Conservation (phyloP, 2,888 invertebrate genomes). For the Parascotia fuliginaria region DNA sequence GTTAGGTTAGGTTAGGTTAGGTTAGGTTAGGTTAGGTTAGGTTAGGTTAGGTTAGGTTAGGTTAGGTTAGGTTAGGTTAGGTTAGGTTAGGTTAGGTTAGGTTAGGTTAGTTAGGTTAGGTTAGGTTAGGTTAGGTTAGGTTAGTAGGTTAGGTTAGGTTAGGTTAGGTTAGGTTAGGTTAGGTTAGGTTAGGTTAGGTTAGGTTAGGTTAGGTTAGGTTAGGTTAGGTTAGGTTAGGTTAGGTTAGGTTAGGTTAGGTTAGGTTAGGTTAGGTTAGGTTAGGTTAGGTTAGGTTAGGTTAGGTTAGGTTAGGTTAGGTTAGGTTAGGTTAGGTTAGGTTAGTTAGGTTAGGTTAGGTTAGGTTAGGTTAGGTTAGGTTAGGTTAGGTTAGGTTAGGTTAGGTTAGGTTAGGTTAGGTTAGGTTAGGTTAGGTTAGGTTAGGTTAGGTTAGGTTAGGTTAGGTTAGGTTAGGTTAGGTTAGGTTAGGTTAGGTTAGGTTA, state of each 20-base stretch:
- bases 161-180: constrained; percentile 29
- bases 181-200: constrained; percentile 30
- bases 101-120: constrained; percentile 24
- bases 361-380: neutral
- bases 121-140: constrained; percentile 27
- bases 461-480: constrained; percentile 5
- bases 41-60: constrained; percentile 22
- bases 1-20: constrained; percentile 25
- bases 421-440: constrained; percentile 7
- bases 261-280: constrained; percentile 13
- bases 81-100: constrained; percentile 25
- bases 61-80: constrained; percentile 22
- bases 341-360: neutral
- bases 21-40: constrained; percentile 26
- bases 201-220: constrained; percentile 21
- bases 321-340: constrained; percentile 1
- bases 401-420: constrained; percentile 7
- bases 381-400: constrained; percentile 10
- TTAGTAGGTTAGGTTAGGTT: too few species aligned
- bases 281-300: neutral
- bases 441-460: constrained; percentile 7
- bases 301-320: constrained; percentile 2
- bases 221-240: constrained; percentile 13
- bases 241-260: constrained; percentile 7
- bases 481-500: constrained; percentile 15